Conservation (phyloP, 2,888 invertebrate genomes). For the Stenchaetothrips biformis region DNA sequence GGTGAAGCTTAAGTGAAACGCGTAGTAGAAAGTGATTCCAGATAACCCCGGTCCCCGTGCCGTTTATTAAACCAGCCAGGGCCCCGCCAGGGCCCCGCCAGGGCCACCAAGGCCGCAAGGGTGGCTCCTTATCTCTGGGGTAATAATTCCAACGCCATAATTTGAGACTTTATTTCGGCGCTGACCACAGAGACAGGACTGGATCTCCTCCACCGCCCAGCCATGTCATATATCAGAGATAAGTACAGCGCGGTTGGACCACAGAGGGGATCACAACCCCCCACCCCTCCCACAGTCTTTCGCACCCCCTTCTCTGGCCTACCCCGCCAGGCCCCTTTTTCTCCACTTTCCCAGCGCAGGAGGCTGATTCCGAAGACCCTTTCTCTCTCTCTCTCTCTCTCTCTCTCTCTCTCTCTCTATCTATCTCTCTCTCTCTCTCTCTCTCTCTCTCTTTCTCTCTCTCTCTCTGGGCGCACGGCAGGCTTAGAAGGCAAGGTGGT, state of each 20-base stretch:
- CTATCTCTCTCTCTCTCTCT: neutral
- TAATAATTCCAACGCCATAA: slow-evolving; percentile 17
- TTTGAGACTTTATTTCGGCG: slow-evolving; percentile 9
- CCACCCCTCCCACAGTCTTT: neutral
- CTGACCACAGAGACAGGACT: slow-evolving; percentile 1
- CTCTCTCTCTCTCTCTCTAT: neutral
- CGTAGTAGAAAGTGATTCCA: slow-evolving; percentile 12
- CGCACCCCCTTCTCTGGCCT: too few species aligned
- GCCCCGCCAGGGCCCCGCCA: neutral
- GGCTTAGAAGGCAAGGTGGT: neutral
- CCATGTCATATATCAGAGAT: slow-evolving; percentile 20
- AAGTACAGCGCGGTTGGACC: slow-evolving; percentile 18
- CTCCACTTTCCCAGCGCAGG: too few species aligned
- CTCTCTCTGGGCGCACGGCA: neutral
- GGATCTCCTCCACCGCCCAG: neutral
- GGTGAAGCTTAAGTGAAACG: slow-evolving; percentile 15
- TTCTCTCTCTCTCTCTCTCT: too few species aligned
- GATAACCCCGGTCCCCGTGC: neutral
- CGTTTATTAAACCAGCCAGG: neutral
- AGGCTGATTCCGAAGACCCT: too few species aligned
- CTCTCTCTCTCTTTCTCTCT: too few species aligned
- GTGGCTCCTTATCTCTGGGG: neutral
- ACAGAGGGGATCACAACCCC: neutral
- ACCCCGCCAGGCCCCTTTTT: too few species aligned
- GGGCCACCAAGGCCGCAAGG: neutral